A percentile compares a stretch with the other conserved stretches of the same genome.
Evolutionary conservation across 37 sponge, comb jelly and placozoan genomes (phyloP).

Genomic region (Ianthella basta): DNA sequence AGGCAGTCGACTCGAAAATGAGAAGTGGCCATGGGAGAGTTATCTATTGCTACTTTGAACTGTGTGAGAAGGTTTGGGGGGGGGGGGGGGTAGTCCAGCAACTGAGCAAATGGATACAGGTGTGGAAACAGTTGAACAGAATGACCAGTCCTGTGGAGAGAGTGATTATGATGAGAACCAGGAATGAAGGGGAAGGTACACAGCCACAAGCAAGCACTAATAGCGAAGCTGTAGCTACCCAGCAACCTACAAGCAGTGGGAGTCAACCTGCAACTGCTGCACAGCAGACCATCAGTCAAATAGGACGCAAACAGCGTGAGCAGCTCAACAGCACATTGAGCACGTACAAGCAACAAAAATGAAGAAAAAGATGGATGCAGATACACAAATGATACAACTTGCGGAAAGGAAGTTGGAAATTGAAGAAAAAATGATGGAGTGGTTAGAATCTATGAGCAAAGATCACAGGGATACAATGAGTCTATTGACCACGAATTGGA

Average conservation of each 20-base stretch:
- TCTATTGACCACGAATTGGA: neutral
- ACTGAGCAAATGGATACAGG: neutral
- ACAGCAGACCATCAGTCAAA: neutral
- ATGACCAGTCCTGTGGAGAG: neutral
- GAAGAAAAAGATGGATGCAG: neutral
- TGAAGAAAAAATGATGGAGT: neutral
- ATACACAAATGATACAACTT: neutral
- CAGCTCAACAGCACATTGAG: neutral
- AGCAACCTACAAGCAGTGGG: no score
- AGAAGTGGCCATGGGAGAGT: no score
- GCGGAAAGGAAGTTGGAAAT: conserved; percentile 4
- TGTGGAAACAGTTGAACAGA: neutral
- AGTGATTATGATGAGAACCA: neutral
- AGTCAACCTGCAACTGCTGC: neutral
- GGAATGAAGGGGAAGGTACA: no score
- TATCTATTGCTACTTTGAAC: no score
- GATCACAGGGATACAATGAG: neutral
- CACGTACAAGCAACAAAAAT: neutral
- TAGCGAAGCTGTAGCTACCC: no score
- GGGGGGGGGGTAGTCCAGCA: no score
- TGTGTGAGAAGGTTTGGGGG: no score
- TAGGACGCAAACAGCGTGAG: neutral
- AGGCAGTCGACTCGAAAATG: no score
- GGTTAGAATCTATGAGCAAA: neutral
- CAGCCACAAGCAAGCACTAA: no score